phyloP scores from a whole-genome alignment of 1,140 invertebrate genomes.

The Drosophila persimilis region DNA sequence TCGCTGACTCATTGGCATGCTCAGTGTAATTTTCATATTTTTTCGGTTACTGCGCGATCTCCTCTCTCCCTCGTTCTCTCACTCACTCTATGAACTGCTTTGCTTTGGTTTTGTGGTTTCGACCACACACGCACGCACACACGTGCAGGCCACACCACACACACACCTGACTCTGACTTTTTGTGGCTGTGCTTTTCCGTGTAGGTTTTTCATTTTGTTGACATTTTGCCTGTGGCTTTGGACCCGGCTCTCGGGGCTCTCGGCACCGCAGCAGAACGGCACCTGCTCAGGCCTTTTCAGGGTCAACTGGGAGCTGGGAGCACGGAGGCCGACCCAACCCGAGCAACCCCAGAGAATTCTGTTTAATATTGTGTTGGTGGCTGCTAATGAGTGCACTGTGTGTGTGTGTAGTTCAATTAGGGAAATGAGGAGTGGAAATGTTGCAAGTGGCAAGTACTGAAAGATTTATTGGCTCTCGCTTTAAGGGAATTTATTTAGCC shows the following conservation, averaged over 20 bases:
- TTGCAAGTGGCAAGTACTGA: no score
- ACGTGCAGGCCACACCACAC: neutral
- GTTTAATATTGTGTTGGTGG: conserved; percentile 6
- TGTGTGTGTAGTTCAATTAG: no score
- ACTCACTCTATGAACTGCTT: neutral
- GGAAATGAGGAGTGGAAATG: no score
- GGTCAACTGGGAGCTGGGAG: conserved; percentile 3
- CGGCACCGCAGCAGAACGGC: neutral
- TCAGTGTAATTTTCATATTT: conserved; percentile 47
- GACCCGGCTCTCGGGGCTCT: neutral
- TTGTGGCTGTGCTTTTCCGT: conserved; percentile 1
- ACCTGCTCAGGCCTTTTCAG: neutral
- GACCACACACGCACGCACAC: conserved; percentile 24
- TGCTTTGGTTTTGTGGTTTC: conserved; percentile 31
- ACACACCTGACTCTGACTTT: conserved; percentile 38
- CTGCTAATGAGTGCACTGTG: conserved; percentile 2
- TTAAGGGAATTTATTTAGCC: no score
- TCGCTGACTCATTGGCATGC: conserved; percentile 57
- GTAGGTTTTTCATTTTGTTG: conserved; percentile 47
- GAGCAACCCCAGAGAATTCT: neutral
- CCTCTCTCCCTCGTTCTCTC: neutral
- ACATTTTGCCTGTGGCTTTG: conserved; percentile 34
- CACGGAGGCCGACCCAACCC: neutral
- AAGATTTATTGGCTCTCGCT: no score
- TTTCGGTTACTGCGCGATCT: conserved; percentile 6